Evolutionary conservation across 2,888 invertebrate genomes (phyloP).

Genomic region (Pyrgus malvae): DNA sequence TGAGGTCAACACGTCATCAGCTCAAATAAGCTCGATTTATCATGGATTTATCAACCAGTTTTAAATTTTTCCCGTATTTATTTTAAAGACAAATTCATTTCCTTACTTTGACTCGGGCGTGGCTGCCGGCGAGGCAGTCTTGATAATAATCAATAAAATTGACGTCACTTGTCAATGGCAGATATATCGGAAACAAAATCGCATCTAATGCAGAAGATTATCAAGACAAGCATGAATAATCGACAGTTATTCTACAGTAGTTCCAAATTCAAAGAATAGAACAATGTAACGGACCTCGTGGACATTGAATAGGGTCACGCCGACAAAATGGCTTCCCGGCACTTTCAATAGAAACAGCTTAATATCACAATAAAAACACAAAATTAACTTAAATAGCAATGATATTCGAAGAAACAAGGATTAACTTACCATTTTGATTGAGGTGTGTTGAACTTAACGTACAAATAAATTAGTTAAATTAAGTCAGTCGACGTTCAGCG

Average conservation of each 20-base stretch:
- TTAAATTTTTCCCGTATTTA: background rate
- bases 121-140: constrained; percentile 29
- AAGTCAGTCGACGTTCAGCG: constrained; percentile 80
- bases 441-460: constrained; percentile 73
- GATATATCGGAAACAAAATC: constrained; percentile 7
- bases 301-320: constrained; percentile 38
- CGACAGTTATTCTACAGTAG: background rate
- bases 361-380: background rate
- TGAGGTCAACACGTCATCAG: constrained; percentile 46
- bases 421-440: constrained; percentile 76
- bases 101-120: constrained; percentile 2
- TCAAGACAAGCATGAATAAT: background rate
- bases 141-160: constrained; percentile 28
- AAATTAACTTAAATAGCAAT: constrained; percentile 1
- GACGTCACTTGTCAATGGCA: constrained; percentile 7
- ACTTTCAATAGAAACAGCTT: constrained; percentile 8
- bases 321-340: constrained; percentile 67
- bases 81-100: background rate
- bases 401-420: constrained; percentile 27
- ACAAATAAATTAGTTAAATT: constrained; percentile 70
- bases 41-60: background rate
- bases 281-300: constrained; percentile 36
- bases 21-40: background rate
- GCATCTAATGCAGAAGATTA: background rate
- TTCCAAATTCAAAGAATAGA: constrained; percentile 32